These are phyloP conservation scores for Drosophila teissieri DNA, from an alignment of 1,140 invertebrate genomes.

Conservation along the genomic window DNA sequence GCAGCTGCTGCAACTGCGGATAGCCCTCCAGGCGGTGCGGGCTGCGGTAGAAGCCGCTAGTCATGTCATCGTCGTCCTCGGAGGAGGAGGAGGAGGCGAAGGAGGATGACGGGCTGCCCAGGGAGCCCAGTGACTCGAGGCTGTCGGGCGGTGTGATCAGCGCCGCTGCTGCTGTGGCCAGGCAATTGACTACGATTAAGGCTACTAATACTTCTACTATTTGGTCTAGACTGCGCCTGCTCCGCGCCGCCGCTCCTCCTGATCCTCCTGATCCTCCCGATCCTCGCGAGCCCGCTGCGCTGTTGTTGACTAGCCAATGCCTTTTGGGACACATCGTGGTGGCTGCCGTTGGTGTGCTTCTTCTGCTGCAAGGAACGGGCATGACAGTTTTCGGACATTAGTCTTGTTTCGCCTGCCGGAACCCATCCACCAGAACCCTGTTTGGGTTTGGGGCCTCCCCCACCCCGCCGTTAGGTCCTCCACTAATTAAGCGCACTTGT, in stretches of 20 bases:
- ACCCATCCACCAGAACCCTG: constrained; percentile 47
- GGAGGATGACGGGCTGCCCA: not conserved
- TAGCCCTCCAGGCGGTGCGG: constrained; percentile 74
- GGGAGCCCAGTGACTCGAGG: constrained; percentile 23
- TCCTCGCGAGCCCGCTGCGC: constrained; percentile 24
- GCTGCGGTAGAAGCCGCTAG: constrained; percentile 68
- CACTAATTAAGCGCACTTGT: constrained; percentile 80
- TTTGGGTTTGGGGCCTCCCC: not conserved
- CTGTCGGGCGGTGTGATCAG: constrained; percentile 62
- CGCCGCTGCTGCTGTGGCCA: constrained; percentile 58
- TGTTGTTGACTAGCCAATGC: constrained; percentile 82
- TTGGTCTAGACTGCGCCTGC: constrained; percentile 71
- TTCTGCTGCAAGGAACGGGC: constrained; percentile 41
- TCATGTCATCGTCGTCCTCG: constrained; percentile 47
- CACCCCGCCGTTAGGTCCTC: constrained; percentile 18
- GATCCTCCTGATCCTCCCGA: constrained; percentile 33
- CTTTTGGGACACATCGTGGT: constrained; percentile 73
- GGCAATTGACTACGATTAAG: constrained; percentile 83
- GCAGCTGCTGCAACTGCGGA: constrained; percentile 59
- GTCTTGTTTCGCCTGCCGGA: constrained; percentile 74
- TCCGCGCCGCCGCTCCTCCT: constrained; percentile 45
- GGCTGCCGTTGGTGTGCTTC: constrained; percentile 45
- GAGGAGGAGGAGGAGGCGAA: constrained; percentile 1
- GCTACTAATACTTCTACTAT: constrained; percentile 84
- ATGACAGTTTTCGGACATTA: constrained; percentile 64